Percentiles rank a stretch among this genome's conserved stretches.
These are phyloP conservation scores for Cydia fagiglandana DNA, from an alignment of 1,140 invertebrate species.

Conservation along the genomic window DNA sequence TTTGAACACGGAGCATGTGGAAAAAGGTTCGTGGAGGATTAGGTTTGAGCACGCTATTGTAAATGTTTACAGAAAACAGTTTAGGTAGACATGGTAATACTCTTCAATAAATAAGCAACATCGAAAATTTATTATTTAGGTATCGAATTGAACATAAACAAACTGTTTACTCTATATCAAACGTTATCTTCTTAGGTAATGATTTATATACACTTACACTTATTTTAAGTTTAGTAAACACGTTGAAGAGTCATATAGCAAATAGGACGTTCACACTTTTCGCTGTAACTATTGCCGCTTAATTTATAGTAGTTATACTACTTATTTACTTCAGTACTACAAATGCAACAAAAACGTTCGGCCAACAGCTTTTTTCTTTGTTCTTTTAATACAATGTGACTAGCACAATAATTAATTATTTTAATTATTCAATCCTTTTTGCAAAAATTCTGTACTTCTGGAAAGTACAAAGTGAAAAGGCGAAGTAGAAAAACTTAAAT, in stretches of 20 bases:
- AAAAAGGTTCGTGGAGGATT: conserved; percentile 12
- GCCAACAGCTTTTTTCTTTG: neutral
- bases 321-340: too few species aligned
- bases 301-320: too few species aligned
- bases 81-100: neutral
- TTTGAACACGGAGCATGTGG: conserved; percentile 15
- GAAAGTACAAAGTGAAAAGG: too few species aligned
- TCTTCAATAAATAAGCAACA: neutral
- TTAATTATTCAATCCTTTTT: neutral
- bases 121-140: neutral
- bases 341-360: neutral
- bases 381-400: neutral
- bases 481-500: conserved; percentile 15
- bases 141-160: too few species aligned
- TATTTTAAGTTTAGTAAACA: too few species aligned
- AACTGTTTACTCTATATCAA: too few species aligned
- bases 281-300: too few species aligned
- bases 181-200: too few species aligned
- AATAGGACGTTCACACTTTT: too few species aligned
- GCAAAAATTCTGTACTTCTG: neutral
- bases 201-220: too few species aligned
- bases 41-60: conserved; percentile 8
- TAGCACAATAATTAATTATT: neutral
- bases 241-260: too few species aligned
- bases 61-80: neutral